Percentiles rank a stretch among this genome's conserved stretches.
phyloP scores from a whole-genome alignment of 2,888 invertebrate genomes.

The Archips xylosteana region DNA sequence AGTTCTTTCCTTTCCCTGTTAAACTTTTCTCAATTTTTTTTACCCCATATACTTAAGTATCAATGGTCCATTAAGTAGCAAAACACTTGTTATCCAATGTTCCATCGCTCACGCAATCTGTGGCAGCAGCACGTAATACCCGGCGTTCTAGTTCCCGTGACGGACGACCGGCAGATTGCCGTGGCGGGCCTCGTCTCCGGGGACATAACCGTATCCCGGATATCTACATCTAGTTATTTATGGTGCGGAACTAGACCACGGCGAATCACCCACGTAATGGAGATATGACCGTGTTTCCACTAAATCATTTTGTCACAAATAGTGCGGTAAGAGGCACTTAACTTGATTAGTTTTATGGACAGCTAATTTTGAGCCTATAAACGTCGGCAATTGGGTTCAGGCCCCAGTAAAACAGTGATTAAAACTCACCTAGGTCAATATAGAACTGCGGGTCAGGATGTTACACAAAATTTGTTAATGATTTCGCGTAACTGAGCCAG shows the following conservation, averaged over 20 bases:
- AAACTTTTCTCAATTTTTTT: too few species aligned
- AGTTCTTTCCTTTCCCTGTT: too few species aligned
- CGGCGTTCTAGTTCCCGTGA: slow-evolving; percentile 59
- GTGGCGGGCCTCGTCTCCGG: slow-evolving; percentile 51
- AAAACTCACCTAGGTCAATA: slow-evolving; percentile 11
- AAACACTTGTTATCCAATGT: neutral
- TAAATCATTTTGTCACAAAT: slow-evolving; percentile 32
- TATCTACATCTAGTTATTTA: slow-evolving; percentile 64
- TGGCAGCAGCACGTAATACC: slow-evolving; percentile 52
- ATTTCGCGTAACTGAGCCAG: neutral
- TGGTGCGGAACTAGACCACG: slow-evolving; percentile 49
- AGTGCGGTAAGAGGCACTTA: slow-evolving; percentile 29
- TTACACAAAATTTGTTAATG: neutral
- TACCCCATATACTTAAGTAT: too few species aligned
- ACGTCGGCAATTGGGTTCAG: slow-evolving; percentile 28
- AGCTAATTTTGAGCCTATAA: slow-evolving; percentile 28
- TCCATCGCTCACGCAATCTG: slow-evolving; percentile 23
- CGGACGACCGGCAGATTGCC: slow-evolving; percentile 53
- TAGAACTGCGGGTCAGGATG: slow-evolving; percentile 19
- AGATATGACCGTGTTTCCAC: slow-evolving; percentile 30
- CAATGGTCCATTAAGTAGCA: too few species aligned
- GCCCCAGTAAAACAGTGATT: slow-evolving; percentile 13
- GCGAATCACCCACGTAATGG: slow-evolving; percentile 32
- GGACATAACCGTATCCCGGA: slow-evolving; percentile 61
- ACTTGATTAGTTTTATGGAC: slow-evolving; percentile 33